Base-by-base conservation (phyloP, 1,140 invertebrate genomes). In the Dryas iulia region DNA sequence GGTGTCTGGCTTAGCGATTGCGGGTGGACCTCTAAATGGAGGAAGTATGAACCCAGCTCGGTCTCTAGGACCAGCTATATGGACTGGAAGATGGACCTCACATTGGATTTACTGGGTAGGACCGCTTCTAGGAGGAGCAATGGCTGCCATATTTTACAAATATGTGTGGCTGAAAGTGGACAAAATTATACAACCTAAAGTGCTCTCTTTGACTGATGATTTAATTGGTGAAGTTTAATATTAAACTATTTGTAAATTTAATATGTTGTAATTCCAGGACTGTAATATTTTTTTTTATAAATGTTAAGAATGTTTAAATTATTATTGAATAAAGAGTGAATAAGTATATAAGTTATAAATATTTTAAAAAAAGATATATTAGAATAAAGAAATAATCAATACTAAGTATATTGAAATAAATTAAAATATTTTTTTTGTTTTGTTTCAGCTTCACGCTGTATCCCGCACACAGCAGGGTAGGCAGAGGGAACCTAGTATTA, bases 101-200 rank as follows among this genome's bases (percentile, higher is more conserved):
- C 96, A 97, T 71, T 98, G 96, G 96, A 93, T 95, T 18, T 96
- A 96, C 81, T 96, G 95, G 95, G 85, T 95, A 31, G 96, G 95
- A 56, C 95, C 95, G 0, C 69, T 96, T 52, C 39, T 93, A 10
- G 95, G 94, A 0, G 93, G 92, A 18, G 86, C 90, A 14, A 23
- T 94, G 4, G 94, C 94, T 0, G 93, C 93, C 30, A 73, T 94
- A 2, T 72, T 95, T 35, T 96, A 96, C 81, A 94, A 94, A 74
- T 79, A 92, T 18, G 76, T 94, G 10, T 95, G 81, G 79, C 54
- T 92, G 6, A 74, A 70, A 26, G 53, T 52, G 5, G 57, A 75
- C 47, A 65, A 71, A 69, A 26, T 59, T 35, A 54, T 52, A 5
- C 35, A 39, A 12, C 56, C 57, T 1, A 47, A 74, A 53, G 39